Evolutionary conservation across 2,113 vertebrate species (phyloP).

Genomic region (Bambusicola thoracicus): DNA sequence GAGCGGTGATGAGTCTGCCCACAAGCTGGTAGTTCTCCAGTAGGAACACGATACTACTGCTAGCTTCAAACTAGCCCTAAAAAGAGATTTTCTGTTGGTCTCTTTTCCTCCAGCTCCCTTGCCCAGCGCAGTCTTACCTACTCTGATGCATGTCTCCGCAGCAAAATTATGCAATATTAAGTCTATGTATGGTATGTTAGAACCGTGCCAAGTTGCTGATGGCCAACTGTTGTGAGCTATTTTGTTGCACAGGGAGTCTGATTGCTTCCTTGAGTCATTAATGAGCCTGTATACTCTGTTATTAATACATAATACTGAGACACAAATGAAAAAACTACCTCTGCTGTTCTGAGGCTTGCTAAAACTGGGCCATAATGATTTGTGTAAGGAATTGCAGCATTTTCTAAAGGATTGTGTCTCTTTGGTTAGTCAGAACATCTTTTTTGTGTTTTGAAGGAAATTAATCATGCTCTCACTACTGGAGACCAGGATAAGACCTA

Average conservation of each 20-base stretch:
- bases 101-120: too few species aligned
- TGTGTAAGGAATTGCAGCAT: not conserved
- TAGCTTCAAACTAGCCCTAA: too few species aligned
- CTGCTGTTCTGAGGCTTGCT: not conserved
- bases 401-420: not conserved
- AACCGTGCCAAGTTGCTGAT: not conserved
- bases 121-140: too few species aligned
- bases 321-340: not conserved
- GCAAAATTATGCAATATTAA: too few species aligned
- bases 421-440: not conserved
- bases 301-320: not conserved
- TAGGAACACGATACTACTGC: too few species aligned
- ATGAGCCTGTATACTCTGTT: not conserved
- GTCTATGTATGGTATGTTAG: not conserved
- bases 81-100: too few species aligned
- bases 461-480: not conserved
- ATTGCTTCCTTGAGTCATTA: not conserved
- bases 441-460: not conserved
- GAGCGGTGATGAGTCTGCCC: too few species aligned
- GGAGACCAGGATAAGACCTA: not conserved
- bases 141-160: too few species aligned
- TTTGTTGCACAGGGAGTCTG: not conserved
- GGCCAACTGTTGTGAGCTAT: not conserved
- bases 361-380: not conserved
- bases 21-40: too few species aligned